Evolutionary conservation across 2,797 vertebrate species (phyloP).

Genomic region (Melanotaenia boesemani): DNA sequence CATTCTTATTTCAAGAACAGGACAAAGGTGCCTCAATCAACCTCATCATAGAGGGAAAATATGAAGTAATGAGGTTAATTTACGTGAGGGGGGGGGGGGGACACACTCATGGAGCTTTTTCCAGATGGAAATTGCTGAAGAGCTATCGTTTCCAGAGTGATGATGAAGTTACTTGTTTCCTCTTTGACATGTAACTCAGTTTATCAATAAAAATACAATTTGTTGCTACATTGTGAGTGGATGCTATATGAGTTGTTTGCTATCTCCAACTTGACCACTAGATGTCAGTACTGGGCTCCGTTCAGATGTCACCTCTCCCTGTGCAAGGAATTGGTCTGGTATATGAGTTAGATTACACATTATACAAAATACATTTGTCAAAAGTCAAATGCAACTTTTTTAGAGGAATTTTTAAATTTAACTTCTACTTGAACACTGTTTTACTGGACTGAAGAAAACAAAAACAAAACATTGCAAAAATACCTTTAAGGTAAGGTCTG

Average conservation of each 20-base stretch:
- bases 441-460: neutral
- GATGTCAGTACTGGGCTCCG: neutral
- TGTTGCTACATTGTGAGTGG: neutral
- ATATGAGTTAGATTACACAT: neutral
- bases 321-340: neutral
- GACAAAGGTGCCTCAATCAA: neutral
- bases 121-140: neutral
- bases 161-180: neutral
- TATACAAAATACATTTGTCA: no score
- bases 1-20: neutral
- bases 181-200: neutral
- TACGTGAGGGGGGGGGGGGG: neutral
- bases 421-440: neutral
- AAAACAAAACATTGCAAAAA: neutral
- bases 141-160: neutral
- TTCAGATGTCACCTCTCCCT: neutral
- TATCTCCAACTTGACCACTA: neutral
- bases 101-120: neutral
- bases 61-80: no score
- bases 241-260: neutral
- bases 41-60: neutral
- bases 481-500: neutral
- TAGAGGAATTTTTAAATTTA: neutral
- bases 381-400: no score
- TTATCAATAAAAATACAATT: neutral